Evolutionary conservation across 2,888 invertebrate genomes (phyloP).

Genomic region (Catocala nupta): DNA sequence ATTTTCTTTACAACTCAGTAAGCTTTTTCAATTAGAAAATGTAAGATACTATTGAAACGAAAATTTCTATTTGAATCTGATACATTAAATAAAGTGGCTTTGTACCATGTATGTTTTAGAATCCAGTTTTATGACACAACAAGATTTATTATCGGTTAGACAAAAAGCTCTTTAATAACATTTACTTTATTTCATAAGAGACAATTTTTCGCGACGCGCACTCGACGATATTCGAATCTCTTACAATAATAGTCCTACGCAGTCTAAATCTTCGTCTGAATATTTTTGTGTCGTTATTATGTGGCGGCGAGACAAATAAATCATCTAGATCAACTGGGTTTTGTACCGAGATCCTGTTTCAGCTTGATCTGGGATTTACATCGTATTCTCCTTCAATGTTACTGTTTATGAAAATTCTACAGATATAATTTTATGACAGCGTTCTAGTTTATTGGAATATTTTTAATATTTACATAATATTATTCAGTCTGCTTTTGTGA

Average conservation of each 20-base stretch:
- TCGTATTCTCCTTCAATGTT: constrained; percentile 14
- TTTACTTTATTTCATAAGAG: not conserved
- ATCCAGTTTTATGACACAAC: too few relatives aligned
- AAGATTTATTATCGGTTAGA: not conserved
- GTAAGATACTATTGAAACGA: too few relatives aligned
- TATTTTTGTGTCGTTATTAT: constrained; percentile 12
- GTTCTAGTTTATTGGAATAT: constrained; percentile 6
- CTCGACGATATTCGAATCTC: not conserved
- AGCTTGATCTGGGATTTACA: constrained; percentile 32
- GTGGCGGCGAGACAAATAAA: constrained; percentile 12
- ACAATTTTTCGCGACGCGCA: not conserved
- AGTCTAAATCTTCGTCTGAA: not conserved
- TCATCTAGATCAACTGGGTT: constrained; percentile 14
- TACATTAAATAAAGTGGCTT: too few relatives aligned
- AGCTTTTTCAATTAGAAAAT: too few relatives aligned
- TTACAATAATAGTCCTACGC: constrained; percentile 2
- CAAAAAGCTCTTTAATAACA: not conserved
- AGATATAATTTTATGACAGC: constrained; percentile 7
- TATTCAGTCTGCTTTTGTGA: not conserved
- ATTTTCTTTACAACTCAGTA: too few relatives aligned
- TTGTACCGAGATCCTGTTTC: constrained; percentile 15
- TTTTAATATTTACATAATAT: constrained; percentile 7
- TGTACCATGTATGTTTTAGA: too few relatives aligned
- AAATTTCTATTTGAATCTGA: too few relatives aligned
- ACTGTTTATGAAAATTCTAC: constrained; percentile 3